Percentiles rank a stretch among this genome's conserved stretches.
Conservation (phyloP, 2,113 vertebrate genomes). For the Macaca nemestrina region DNA sequence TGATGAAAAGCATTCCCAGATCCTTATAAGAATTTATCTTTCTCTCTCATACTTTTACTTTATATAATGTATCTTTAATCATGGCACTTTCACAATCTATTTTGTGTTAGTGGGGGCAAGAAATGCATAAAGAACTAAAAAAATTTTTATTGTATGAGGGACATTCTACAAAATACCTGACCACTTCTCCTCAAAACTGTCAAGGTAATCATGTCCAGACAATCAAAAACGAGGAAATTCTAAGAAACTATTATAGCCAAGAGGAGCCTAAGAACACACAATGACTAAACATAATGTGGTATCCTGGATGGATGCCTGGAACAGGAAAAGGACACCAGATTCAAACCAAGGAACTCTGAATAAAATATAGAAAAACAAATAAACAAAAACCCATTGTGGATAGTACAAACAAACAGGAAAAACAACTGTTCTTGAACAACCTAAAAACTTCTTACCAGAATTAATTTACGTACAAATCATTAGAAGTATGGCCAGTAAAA, state of each 20-base stretch:
- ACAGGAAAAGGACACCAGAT: not conserved
- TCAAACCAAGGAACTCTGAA: constrained; percentile 16
- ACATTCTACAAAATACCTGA: not conserved
- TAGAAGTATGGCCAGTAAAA: not conserved
- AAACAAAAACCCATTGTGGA: not conserved
- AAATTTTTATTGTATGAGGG: not conserved
- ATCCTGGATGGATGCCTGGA: not conserved
- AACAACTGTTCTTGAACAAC: not conserved
- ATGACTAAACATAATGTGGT: not conserved
- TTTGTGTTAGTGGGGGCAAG: not conserved
- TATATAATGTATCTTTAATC: not conserved
- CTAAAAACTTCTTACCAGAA: not conserved
- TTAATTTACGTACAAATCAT: not conserved
- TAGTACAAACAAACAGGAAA: not conserved
- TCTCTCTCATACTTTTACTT: not conserved
- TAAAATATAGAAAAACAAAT: not conserved
- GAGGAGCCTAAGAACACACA: not conserved
- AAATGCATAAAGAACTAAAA: not conserved
- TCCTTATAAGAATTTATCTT: not conserved
- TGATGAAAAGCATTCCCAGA: not conserved
- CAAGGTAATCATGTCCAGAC: not conserved
- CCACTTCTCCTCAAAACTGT: not conserved
- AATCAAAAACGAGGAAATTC: not conserved
- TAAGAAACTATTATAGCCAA: not conserved
- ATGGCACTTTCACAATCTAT: not conserved